A percentile compares a stretch with the other conserved stretches of the same genome.
Conservation (phyloP, 2,113 vertebrate genomes). For the Sisor rabdophorus region DNA sequence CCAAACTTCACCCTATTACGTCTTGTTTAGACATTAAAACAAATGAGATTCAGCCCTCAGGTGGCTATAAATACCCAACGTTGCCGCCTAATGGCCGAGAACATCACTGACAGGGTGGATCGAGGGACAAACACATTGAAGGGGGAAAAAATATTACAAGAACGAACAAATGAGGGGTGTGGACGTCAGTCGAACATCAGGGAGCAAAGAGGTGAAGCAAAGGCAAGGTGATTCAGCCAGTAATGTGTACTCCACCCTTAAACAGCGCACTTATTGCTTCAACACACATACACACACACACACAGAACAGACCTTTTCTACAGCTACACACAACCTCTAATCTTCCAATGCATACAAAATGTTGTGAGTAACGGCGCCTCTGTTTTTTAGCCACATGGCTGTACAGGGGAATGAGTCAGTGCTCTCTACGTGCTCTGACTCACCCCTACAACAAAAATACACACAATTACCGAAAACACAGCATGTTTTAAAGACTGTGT, state of each 20-base stretch:
- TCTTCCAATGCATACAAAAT: slow-evolving; percentile 6
- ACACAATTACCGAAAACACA: slow-evolving; percentile 28
- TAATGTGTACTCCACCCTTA: slow-evolving; percentile 48
- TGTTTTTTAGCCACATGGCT: slow-evolving; percentile 20
- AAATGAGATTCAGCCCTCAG: slow-evolving; percentile 30
- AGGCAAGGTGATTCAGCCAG: slow-evolving; percentile 40
- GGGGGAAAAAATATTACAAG: background rate
- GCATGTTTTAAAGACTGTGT: background rate
- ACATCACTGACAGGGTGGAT: background rate
- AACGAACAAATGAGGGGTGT: background rate
- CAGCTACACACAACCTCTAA: background rate
- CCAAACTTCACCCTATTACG: background rate
- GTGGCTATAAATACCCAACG: slow-evolving; percentile 46
- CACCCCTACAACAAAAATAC: slow-evolving; percentile 18
- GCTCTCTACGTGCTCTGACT: slow-evolving; percentile 12
- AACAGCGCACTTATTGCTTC: background rate
- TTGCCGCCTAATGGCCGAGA: slow-evolving; percentile 32
- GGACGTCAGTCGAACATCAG: background rate
- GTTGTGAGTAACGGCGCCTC: slow-evolving; percentile 34
- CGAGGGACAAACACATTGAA: background rate
- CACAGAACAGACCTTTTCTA: slow-evolving; percentile 14
- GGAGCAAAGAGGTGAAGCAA: slow-evolving; percentile 19
- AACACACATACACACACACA: slow-evolving; percentile 22
- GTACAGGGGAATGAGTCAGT: slow-evolving; percentile 31
- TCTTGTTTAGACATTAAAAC: slow-evolving; percentile 6